Conservation (phyloP, 1,140 invertebrate genomes). For the Hyphantria cunea region DNA sequence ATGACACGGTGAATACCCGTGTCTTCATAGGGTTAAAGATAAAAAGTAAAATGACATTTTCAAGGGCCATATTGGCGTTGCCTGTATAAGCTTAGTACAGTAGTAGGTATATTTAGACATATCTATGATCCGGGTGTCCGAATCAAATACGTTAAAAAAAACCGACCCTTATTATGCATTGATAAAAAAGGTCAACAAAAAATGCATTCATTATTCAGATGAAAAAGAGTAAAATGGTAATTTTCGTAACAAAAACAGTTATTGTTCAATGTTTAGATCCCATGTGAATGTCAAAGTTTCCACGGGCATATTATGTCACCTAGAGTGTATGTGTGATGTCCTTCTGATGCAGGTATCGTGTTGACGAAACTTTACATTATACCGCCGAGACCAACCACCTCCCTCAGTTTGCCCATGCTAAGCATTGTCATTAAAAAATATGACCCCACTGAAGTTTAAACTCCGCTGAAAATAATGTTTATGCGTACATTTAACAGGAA, state of each 20-base stretch:
- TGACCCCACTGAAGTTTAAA: conserved; percentile 10
- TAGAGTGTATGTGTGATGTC: conserved; percentile 16
- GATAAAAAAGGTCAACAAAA: too few relatives aligned
- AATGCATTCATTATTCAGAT: too few relatives aligned
- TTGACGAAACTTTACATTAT: conserved; percentile 28
- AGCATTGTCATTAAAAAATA: conserved; percentile 29
- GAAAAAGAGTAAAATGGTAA: not conserved
- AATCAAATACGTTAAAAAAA: too few relatives aligned
- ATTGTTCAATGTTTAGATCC: conserved; percentile 5
- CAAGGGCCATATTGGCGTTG: too few relatives aligned
- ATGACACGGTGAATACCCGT: too few relatives aligned
- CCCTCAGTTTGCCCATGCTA: conserved; percentile 15
- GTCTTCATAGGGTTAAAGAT: too few relatives aligned
- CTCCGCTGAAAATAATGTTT: not conserved
- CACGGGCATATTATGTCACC: conserved; percentile 13
- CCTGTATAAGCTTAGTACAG: too few relatives aligned
- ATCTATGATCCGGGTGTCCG: too few relatives aligned
- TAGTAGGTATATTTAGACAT: too few relatives aligned
- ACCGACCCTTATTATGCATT: too few relatives aligned
- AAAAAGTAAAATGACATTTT: too few relatives aligned
- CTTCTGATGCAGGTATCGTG: conserved; percentile 25
- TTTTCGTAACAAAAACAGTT: not conserved
- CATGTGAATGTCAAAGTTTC: conserved; percentile 14
- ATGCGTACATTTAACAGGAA: too few relatives aligned
- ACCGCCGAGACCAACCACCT: conserved; percentile 23